phyloP scores from a whole-genome alignment of 2,888 invertebrate genomes.

The Synergus umbraculus region DNA sequence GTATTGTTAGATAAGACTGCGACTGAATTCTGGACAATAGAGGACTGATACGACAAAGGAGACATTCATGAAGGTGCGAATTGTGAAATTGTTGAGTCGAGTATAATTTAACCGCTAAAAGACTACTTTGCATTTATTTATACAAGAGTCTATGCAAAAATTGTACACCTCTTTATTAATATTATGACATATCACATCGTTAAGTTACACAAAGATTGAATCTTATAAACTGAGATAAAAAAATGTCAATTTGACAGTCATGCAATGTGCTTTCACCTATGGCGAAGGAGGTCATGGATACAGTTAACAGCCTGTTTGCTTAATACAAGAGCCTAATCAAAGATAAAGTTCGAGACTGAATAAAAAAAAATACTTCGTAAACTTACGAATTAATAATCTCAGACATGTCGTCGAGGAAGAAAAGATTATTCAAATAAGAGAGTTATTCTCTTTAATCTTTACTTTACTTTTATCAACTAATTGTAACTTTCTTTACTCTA shows the following conservation, averaged over 20 bases:
- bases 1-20: conserved; percentile 26
- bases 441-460: background rate
- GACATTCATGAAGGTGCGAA: conserved; percentile 3
- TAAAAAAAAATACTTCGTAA: background rate
- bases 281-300: conserved; percentile 19
- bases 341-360: background rate
- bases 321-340: background rate
- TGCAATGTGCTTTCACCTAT: conserved; percentile 16
- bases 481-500: background rate
- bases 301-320: background rate
- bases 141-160: conserved; percentile 16
- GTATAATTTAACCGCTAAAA: background rate
- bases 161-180: conserved; percentile 39
- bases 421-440: conserved; percentile 6
- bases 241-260: conserved; percentile 10
- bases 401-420: background rate
- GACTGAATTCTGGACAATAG: conserved; percentile 17
- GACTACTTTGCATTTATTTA: background rate
- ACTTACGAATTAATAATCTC: background rate
- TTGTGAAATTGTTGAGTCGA: conserved; percentile 24
- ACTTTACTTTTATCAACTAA: background rate
- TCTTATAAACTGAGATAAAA: conserved; percentile 31
- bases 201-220: conserved; percentile 31
- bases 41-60: conserved; percentile 33
- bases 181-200: conserved; percentile 21